These are phyloP conservation scores for Hippocampus kuda DNA, from an alignment of 2,797 vertebrate genomes.

Conservation along the genomic window DNA sequence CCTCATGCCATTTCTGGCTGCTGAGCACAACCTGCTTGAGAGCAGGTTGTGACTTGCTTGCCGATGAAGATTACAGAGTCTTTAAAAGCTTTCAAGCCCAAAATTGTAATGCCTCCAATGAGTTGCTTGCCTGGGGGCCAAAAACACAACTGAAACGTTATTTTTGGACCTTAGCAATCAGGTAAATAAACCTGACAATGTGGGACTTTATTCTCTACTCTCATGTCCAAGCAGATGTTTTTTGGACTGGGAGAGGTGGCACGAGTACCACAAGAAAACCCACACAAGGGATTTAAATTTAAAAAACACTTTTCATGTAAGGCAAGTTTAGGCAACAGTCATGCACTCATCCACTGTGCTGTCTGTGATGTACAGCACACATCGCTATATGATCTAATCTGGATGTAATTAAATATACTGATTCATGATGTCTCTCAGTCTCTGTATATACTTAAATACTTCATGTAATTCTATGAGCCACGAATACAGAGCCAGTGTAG, in stretches of 20 bases:
- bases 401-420: background rate
- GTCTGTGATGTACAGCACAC: background rate
- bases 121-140: background rate
- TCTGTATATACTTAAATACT: background rate
- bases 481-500: background rate
- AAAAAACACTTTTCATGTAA: no score
- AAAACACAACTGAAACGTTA: background rate
- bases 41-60: slow-evolving; percentile 1
- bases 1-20: background rate
- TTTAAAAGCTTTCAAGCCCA: background rate
- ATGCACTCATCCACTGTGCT: background rate
- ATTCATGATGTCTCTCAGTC: background rate
- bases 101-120: background rate
- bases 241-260: no score
- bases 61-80: background rate
- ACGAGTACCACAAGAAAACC: no score
- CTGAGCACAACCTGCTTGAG: background rate
- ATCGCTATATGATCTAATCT: background rate
- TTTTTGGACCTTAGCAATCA: background rate
- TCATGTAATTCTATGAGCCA: background rate
- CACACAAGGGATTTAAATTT: no score
- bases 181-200: no score
- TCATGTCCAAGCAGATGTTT: no score
- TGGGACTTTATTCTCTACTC: no score
- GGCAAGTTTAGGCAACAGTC: no score